phyloP scores from a whole-genome alignment of 2,797 vertebrate species.

The Tenualosa ilisha region DNA sequence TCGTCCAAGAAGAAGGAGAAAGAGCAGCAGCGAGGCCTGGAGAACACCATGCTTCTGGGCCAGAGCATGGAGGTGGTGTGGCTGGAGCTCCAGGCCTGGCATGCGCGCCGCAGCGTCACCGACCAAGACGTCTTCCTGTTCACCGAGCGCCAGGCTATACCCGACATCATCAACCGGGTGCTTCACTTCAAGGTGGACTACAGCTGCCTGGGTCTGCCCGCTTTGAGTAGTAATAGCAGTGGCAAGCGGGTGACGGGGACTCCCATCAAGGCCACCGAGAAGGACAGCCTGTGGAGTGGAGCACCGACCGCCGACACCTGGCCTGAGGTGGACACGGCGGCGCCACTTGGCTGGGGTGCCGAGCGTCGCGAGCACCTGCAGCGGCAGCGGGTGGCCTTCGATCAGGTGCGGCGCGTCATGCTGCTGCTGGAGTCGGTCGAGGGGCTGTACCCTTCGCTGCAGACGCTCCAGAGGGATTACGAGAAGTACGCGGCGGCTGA shows the following conservation, averaged over 20 bases:
- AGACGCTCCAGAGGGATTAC: conserved; percentile 95
- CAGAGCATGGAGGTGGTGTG: conserved; percentile 97
- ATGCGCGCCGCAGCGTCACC: conserved; percentile 87
- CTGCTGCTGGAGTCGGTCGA: conserved; percentile 95
- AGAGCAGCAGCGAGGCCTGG: conserved; percentile 88
- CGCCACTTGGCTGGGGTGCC: conserved; percentile 71
- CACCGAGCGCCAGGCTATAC: conserved; percentile 94
- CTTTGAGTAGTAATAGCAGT: conserved; percentile 34
- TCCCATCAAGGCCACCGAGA: conserved; percentile 62
- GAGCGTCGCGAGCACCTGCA: conserved; percentile 89
- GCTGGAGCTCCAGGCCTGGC: conserved; percentile 98
- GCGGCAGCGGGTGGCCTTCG: conserved; percentile 90
- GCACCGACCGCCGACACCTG: conserved; percentile 48
- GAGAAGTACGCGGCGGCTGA: conserved; percentile 94
- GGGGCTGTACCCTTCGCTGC: conserved; percentile 95
- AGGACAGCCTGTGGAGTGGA: conserved; percentile 50
- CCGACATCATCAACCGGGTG: conserved; percentile 95
- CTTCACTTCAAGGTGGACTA: conserved; percentile 96
- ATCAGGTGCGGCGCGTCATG: conserved; percentile 97
- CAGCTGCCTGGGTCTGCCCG: conserved; percentile 72
- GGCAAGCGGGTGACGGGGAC: conserved; percentile 47
- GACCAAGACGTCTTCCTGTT: conserved; percentile 96
- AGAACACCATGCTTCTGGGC: conserved; percentile 89
- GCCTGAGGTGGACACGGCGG: conserved; percentile 64
- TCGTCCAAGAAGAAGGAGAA: conserved; percentile 99